Conservation (phyloP, 2,888 invertebrate species). For the Torymus auratus region DNA sequence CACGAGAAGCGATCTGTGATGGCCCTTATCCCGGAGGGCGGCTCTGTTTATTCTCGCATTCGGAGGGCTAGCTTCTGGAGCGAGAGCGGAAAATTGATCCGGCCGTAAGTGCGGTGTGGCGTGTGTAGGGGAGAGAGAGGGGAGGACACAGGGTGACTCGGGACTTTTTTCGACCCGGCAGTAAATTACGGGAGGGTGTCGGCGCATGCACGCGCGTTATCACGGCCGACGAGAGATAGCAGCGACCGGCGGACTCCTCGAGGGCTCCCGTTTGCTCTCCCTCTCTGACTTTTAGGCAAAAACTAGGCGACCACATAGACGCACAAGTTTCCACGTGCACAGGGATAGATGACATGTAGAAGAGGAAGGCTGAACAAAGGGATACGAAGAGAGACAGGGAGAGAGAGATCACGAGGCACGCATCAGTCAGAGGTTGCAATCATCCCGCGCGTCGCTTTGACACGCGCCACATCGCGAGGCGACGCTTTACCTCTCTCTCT, state of each 20-base stretch:
- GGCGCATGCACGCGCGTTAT: neutral
- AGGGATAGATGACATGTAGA: too few species aligned
- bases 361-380: too few species aligned
- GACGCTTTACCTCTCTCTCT: too few species aligned
- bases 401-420: neutral
- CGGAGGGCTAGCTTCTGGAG: neutral
- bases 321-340: too few species aligned
- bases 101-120: neutral
- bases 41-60: neutral
- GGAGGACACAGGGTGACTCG: neutral
- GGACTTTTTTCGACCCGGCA: neutral
- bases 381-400: neutral
- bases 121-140: neutral
- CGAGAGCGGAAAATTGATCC: conserved; percentile 31
- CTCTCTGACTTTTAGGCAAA: neutral
- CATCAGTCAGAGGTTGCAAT: neutral
- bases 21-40: too few species aligned
- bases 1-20: too few species aligned
- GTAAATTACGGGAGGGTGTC: conserved; percentile 23
- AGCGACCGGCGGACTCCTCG: too few species aligned
- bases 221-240: too few species aligned
- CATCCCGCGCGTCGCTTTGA: too few species aligned
- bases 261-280: neutral
- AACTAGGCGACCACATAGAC: too few species aligned
- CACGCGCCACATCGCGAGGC: too few species aligned